phyloP scores from a whole-genome alignment of 2,113 vertebrate species.

The Piprites chloris region DNA sequence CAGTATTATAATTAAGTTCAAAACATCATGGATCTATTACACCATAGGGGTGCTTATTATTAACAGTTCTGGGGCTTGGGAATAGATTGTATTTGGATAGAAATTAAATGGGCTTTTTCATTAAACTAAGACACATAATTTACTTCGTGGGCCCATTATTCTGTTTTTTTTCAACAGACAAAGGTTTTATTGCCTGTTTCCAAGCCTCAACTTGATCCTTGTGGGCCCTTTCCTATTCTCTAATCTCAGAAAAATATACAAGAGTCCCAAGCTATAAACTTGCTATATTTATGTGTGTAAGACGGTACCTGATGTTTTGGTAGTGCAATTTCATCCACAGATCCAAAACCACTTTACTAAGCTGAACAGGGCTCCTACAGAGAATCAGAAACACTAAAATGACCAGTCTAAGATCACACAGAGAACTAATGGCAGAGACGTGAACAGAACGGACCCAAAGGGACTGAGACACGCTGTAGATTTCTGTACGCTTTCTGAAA shows the following conservation, averaged over 20 bases:
- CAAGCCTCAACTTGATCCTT: neutral
- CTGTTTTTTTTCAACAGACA: neutral
- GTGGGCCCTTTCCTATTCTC: neutral
- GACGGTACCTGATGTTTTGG: neutral
- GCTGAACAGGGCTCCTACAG: slow-evolving; percentile 1
- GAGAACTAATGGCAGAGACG: neutral
- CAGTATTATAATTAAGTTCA: neutral
- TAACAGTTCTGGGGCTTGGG: neutral
- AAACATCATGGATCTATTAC: neutral
- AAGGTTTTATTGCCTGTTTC: neutral
- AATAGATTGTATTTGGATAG: neutral
- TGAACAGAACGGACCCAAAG: neutral
- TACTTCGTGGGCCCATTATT: neutral
- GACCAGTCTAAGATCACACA: slow-evolving; percentile 21
- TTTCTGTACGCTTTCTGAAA: neutral
- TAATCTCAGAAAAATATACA: neutral
- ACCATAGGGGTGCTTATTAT: neutral
- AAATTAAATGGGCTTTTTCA: neutral
- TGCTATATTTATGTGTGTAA: neutral
- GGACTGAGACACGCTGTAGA: neutral
- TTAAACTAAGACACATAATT: neutral
- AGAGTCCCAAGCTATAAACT: neutral
- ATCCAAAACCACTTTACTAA: slow-evolving; percentile 28
- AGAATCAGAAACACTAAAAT: slow-evolving; percentile 14
- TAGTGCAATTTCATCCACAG: slow-evolving; percentile 17